Conservation (phyloP, 2,797 vertebrate species). For the Gallirallus australis region DNA sequence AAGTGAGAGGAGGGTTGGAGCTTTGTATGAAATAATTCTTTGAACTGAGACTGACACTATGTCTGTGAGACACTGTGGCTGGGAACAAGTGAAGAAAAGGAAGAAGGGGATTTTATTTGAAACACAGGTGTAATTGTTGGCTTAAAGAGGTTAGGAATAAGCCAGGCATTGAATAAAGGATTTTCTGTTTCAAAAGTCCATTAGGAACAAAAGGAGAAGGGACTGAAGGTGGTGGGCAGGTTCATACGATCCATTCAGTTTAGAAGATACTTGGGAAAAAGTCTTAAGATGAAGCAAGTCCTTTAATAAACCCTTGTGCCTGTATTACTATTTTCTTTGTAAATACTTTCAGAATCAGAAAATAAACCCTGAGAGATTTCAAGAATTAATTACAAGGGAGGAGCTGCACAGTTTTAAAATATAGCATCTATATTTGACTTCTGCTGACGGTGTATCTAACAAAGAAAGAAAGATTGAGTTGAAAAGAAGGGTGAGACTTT, state of each 20-base stretch:
- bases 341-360: neutral
- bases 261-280: neutral
- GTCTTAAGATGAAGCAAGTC: neutral
- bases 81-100: neutral
- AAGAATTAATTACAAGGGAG: neutral
- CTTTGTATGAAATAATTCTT: neutral
- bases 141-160: neutral
- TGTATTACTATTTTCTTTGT: neutral
- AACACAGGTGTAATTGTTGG: neutral
- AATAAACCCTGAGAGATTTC: neutral
- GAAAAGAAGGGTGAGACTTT: neutral
- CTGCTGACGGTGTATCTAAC: neutral
- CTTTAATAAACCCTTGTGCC: neutral
- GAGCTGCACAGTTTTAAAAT: neutral
- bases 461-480: neutral
- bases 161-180: neutral
- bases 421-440: neutral
- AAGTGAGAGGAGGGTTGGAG: neutral
- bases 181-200: neutral
- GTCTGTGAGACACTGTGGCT: neutral
- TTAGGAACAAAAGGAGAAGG: neutral
- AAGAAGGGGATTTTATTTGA: neutral
- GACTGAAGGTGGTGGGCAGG: neutral
- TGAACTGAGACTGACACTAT: neutral
- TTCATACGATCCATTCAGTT: neutral